phyloP scores from a whole-genome alignment of 2,113 vertebrate species.

The Hippocampus barbouri region DNA sequence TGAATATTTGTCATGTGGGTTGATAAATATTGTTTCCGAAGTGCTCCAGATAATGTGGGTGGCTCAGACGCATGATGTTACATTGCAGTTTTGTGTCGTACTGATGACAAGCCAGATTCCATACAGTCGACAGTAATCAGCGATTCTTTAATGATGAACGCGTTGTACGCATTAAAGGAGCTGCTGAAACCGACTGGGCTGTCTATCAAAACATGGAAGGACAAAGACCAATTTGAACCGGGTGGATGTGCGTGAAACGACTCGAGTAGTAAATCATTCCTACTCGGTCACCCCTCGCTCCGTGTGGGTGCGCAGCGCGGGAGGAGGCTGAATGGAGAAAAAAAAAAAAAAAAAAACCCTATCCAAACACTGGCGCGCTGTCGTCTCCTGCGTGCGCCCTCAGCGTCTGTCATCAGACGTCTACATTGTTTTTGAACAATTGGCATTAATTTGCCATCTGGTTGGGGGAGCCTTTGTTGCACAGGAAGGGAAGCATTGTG shows the following conservation, averaged over 20 bases:
- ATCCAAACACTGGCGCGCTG: conserved; percentile 52
- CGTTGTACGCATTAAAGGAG: neutral
- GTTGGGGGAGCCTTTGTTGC: conserved; percentile 60
- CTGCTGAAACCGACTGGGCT: neutral
- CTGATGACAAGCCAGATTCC: neutral
- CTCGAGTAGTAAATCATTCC: conserved; percentile 40
- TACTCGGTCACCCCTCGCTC: conserved; percentile 25
- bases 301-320: conserved; percentile 32
- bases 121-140: no score
- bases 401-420: conserved; percentile 64
- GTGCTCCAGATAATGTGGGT: no score
- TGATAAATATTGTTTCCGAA: no score
- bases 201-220: neutral
- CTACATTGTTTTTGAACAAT: conserved; percentile 75
- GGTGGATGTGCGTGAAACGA: neutral
- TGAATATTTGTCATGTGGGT: no score
- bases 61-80: no score
- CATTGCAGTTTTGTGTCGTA: neutral
- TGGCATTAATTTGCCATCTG: conserved; percentile 77
- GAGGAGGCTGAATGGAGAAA: conserved; percentile 37
- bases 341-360: conserved; percentile 41
- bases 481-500: conserved; percentile 62
- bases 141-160: neutral
- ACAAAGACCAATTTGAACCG: neutral
- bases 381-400: conserved; percentile 33